Percentiles rank a stretch among this genome's conserved stretches.
These are phyloP conservation scores for Egretta garzetta DNA, from an alignment of 2,113 vertebrate species.

Conservation along the genomic window DNA sequence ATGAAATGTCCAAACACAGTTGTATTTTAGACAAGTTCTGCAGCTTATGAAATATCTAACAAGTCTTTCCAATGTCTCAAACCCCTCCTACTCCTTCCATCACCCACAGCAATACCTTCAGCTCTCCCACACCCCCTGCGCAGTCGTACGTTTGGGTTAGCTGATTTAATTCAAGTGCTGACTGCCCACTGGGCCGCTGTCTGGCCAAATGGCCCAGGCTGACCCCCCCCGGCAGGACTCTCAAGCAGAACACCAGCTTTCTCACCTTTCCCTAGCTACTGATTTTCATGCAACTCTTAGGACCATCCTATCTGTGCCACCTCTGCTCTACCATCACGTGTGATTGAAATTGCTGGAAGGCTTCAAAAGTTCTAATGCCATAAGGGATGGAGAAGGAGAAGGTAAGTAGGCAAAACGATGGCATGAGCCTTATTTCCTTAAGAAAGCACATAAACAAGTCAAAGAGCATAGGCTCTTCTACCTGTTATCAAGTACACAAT, in stretches of 20 bases:
- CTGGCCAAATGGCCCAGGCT: neutral
- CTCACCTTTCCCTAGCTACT: neutral
- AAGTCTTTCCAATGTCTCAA: neutral
- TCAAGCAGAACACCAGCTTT: neutral
- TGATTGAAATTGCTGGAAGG: neutral
- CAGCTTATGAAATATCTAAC: neutral
- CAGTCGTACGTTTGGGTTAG: rapidly evolving
- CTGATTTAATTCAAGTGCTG: neutral
- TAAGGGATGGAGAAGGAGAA: neutral
- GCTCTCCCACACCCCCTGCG: neutral
- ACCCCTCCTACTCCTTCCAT: neutral
- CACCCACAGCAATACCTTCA: neutral
- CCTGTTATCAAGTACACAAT: neutral
- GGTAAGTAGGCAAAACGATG: neutral
- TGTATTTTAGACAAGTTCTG: neutral
- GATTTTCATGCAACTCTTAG: neutral
- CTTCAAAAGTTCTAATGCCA: neutral
- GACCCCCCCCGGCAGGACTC: neutral
- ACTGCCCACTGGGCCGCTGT: neutral
- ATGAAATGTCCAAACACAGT: neutral
- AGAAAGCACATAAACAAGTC: neutral
- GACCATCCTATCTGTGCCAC: neutral
- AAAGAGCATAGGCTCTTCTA: neutral
- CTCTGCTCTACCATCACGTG: neutral
- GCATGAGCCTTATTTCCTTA: neutral